Base-by-base conservation (phyloP, 1,140 invertebrate species). In the Formica selysi region DNA sequence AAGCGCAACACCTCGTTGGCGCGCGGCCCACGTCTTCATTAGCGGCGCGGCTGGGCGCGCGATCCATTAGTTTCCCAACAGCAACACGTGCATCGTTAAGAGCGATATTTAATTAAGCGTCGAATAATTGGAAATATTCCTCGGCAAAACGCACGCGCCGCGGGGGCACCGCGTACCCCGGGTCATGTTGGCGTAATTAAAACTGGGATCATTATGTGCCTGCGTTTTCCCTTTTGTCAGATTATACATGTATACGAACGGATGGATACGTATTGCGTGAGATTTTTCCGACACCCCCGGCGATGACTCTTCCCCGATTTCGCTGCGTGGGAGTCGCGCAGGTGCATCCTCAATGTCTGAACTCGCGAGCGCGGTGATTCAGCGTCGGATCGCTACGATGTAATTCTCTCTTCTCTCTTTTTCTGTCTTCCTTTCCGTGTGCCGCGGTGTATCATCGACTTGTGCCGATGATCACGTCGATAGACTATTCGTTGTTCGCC, bases 21-120 rank as follows among this genome's bases (percentile, higher is more conserved):
- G 73, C 76, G 65, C 89, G 86, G 71, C 80, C 86, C 81, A 90
- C 88, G 86, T 90, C 88, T 90, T 90, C 89, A 90, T 90, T 90
- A 90, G 86, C 74, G 32, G 89, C 84, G 41, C 19, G 57, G 61
- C 59, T 51, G 16, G 19, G 19, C 54, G 76, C 67, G 44, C 57
- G 48, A 41, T 87, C 70, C 81, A 90, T 90, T 90, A 90, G 86
- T 90, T 90, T 90, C 54, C 74, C 83, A 65, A 29, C 22, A 48
- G 76, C 76, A 88, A 87, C 80, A 85, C 80, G 76, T 80, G 76
- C 88, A 61, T 86, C 86, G 85, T 90, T 90, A 87, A 61, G 81
- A 87, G 65, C 90, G 88, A 90, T 90, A 90, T 90, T 90, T 90
- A 90, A 90, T 90, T 90, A 90, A 86, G 59, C 59, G 29, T 61